Evolutionary conservation across 2,888 invertebrate species (phyloP), one percentile per base, ranked within the genome.

Genomic region (Clostera curtula): DNA sequence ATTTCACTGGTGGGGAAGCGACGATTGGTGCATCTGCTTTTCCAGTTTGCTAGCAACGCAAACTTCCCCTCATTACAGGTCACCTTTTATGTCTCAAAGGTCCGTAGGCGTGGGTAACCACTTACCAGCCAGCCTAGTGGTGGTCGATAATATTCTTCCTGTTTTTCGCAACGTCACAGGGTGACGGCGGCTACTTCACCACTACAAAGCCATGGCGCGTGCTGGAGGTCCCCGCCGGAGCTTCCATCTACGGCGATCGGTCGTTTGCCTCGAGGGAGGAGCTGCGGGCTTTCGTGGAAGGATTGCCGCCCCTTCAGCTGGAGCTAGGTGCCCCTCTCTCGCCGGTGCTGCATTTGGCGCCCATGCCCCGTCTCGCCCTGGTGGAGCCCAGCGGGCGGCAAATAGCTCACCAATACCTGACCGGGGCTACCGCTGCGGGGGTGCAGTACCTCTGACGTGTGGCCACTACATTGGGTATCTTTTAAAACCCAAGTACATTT

Each of bases 111-210:
- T n/a, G n/a, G n/a, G n/a, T n/a, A n/a, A n/a, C n/a, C n/a, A n/a
- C n/a, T n/a, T n/a, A n/a, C n/a, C n/a, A n/a, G n/a, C n/a, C n/a
- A n/a, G n/a, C n/a, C n/a, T n/a, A n/a, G n/a, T n/a, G n/a, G n/a
- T n/a, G n/a, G n/a, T n/a, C n/a, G n/a, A n/a, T n/a, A n/a, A n/a
- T n/a, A n/a, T 16, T 4, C 11, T 6, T 18, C 14, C 17, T 4
- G 4, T 15, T 4, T 4, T 15, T 4, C 5, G 15, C 15, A 6
- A 5, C 5, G 8, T 19, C 10, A 0, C 57, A 80, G 76, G 77
- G 82, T n/a, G 68, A 68, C 19, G 74, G 80, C 30, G 83, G 83
- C 0, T 83, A 79, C 63, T 79, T 83, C 59, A 69, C 70, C 27
- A 80, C 76, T 0, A 23, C 57, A 0, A 31, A 46, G 1, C 47